Conservation (phyloP, 1,140 invertebrate species). For the Aleiodes sp. region DNA sequence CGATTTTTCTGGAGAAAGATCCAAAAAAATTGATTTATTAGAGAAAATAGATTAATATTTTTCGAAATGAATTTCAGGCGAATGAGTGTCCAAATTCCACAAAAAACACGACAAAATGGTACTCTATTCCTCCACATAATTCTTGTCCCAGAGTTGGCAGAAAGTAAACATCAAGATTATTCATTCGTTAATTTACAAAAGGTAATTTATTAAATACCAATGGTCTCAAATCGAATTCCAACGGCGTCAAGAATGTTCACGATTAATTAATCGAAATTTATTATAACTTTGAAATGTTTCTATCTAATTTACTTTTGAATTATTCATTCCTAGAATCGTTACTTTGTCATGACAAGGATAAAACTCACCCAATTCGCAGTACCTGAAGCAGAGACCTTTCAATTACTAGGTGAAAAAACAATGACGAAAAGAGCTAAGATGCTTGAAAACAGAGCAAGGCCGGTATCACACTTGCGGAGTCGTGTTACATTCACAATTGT, state of each 20-base stretch:
- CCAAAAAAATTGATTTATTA: slow-evolving; percentile 26
- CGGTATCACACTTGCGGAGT: slow-evolving; percentile 72
- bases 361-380: slow-evolving; percentile 75
- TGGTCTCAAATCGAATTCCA: no score
- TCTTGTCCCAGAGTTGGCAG: slow-evolving; percentile 60
- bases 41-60: slow-evolving; percentile 35
- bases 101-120: slow-evolving; percentile 79
- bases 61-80: slow-evolving; percentile 62
- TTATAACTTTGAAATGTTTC: no score
- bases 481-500: slow-evolving; percentile 72
- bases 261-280: no score
- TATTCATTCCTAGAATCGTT: slow-evolving; percentile 68
- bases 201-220: slow-evolving; percentile 39
- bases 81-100: slow-evolving; percentile 73
- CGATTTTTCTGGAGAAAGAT: no score
- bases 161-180: slow-evolving; percentile 50
- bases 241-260: no score
- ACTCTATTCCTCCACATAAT: slow-evolving; percentile 77
- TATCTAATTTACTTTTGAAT: slow-evolving; percentile 18
- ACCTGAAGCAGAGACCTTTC: slow-evolving; percentile 79
- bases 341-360: slow-evolving; percentile 68
- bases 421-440: slow-evolving; percentile 11
- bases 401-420: slow-evolving; percentile 72
- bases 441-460: slow-evolving; percentile 38
- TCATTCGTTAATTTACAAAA: slow-evolving; percentile 56